Evolutionary conservation across 2,113 vertebrate species (phyloP), one percentile per base, ranked within the genome.

Genomic region (Rhabdomys dilectus): DNA sequence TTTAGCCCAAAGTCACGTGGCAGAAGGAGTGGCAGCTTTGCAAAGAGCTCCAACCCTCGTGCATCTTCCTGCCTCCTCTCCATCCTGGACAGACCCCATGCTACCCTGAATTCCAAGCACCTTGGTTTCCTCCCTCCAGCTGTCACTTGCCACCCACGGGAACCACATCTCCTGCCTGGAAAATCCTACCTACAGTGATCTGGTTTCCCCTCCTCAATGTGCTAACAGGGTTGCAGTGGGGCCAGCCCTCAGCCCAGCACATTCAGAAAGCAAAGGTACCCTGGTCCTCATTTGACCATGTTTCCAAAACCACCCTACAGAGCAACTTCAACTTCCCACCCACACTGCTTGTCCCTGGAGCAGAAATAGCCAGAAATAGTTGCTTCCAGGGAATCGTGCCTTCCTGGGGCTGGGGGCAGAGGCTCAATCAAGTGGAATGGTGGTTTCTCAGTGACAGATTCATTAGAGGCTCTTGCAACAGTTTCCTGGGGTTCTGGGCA

Each of bases 301-400:
- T 66, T 92, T 94, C 88, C 73, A 85, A 48, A 93, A 58, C 85
- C 82, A 62, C n/a, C 91, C 91, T 88, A 73, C 88, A 29, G 86
- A 93, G 91, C 86, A 89, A 64, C 56, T 86, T 89, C 91, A 92
- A 93, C 91, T 96, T 97, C 88, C 94, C 86, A 34, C 96, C 94
- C 82, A 95, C 96, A 45, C 45, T 58, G 92, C 88, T 97, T 89
- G 36, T 95, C 95, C 95, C 82, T 45, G 26, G 88, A 91, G 68
- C 81, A 97, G 91, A 94, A 97, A 92, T 7, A 62, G 93, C 96
- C 95, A 96, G 92, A 98, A 97, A 97, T 96, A 97, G 95, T 89
- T 94, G 89, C 94, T 97, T 78, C 88, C 56, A 95, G 53, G 86
- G 94, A 81, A 94, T 94, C 86, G 91, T 22, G 29, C 91, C 48